These are phyloP conservation scores for Uloborus diversus DNA, from an alignment of 1,140 invertebrate genomes.

Conservation along the genomic window DNA sequence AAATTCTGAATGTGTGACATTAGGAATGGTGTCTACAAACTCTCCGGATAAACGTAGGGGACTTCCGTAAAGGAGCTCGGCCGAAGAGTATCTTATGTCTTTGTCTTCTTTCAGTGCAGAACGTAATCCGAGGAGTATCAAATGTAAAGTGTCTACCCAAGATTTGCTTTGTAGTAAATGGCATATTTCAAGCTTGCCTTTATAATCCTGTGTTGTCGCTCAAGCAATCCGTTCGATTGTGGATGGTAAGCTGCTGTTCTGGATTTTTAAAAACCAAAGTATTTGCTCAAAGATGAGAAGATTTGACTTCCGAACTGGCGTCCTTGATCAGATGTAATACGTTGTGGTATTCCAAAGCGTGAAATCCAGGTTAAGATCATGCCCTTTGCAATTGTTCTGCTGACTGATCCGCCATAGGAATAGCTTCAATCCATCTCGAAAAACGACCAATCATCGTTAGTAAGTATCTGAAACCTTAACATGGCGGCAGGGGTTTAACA, in stretches of 20 bases:
- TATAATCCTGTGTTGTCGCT: conserved; percentile 59
- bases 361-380: conserved; percentile 63
- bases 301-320: conserved; percentile 65
- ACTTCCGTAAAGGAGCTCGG: conserved; percentile 58
- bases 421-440: conserved; percentile 62
- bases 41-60: conserved; percentile 55
- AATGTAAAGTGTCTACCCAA: conserved; percentile 63
- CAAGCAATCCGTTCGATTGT: conserved; percentile 63
- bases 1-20: conserved; percentile 1
- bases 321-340: conserved; percentile 65
- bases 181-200: conserved; percentile 62
- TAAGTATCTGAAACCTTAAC: background rate
- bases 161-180: conserved; percentile 39
- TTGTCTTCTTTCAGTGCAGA: conserved; percentile 61
- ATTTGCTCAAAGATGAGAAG: conserved; percentile 38
- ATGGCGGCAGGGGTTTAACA: background rate
- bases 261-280: conserved; percentile 27
- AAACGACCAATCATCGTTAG: background rate
- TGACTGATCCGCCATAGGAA: conserved; percentile 63
- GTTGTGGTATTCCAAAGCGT: conserved; percentile 60
- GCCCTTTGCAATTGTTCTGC: conserved; percentile 62
- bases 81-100: conserved; percentile 55
- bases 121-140: conserved; percentile 62
- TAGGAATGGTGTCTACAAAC: conserved; percentile 18
- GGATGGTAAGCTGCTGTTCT: conserved; percentile 60